These are phyloP conservation scores for Edolisoma coerulescens DNA, from an alignment of 2,113 vertebrate genomes.

Conservation along the genomic window DNA sequence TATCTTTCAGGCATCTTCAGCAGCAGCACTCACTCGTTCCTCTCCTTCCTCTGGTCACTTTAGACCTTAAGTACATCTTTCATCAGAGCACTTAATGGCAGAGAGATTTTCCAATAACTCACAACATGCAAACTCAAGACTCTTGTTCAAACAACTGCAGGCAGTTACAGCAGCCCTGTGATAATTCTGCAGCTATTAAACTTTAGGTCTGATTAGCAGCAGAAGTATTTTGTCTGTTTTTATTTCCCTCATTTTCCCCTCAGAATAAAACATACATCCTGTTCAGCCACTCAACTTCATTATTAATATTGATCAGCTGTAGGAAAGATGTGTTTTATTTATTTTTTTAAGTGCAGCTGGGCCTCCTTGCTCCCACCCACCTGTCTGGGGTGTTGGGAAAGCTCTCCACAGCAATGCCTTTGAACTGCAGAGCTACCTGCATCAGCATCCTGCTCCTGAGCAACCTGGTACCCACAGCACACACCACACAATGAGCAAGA, in stretches of 20 bases:
- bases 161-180: slow-evolving; percentile 9
- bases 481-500: fast-evolving
- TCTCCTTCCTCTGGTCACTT: slow-evolving; percentile 48
- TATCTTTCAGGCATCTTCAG: slow-evolving; percentile 49
- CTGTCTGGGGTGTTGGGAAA: background rate
- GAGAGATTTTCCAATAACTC: slow-evolving; percentile 62
- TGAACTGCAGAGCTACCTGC: background rate
- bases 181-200: slow-evolving; percentile 15
- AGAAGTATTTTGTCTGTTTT: slow-evolving; percentile 2
- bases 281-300: background rate
- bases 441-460: background rate
- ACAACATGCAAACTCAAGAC: background rate
- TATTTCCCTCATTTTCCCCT: slow-evolving; percentile 21
- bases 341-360: background rate
- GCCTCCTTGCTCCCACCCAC: background rate
- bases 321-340: background rate
- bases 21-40: background rate
- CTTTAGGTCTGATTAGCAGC: background rate
- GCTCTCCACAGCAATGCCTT: background rate
- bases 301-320: slow-evolving; percentile 51
- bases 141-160: slow-evolving; percentile 48
- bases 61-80: slow-evolving; percentile 59
- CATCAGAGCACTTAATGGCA: slow-evolving; percentile 50
- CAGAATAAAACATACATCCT: slow-evolving; percentile 33
- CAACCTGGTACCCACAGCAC: background rate